Evolutionary conservation across 2,113 vertebrate genomes (phyloP), one percentile per base, ranked within the genome.

Genomic region (Tetraodon nigroviridis): DNA sequence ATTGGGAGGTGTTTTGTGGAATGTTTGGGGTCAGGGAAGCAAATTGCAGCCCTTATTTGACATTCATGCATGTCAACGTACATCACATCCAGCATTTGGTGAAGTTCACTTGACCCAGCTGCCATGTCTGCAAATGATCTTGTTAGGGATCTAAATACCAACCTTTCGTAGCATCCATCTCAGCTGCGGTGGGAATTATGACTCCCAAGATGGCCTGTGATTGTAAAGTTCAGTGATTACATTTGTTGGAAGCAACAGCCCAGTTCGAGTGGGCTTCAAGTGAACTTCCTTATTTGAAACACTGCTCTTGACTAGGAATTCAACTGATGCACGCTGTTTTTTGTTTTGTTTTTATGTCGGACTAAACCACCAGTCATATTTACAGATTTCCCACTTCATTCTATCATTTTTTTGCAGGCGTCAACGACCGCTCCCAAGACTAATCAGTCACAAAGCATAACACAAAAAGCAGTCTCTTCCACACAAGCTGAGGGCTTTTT

Each of bases 381-480:
- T 62, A 53, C 74, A 77, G 55, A 55, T 69, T 75, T 61, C 18
- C 82, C 59, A 76, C 27, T 72, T 56, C 79, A 84, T 79, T 80
- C 50, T 80, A 86, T 78, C 58, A 87, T 86, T 77, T 86, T 27
- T 71, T 79, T 80, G 42, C 86, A 91, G 90, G 77, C 86, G 41
- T 72, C 84, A 64, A 24, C 80, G 64, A 18, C 73, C 70, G 73
- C 84, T 58, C 73, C 63, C 71, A 70, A 60, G 77, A 73, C 29
- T 75, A 71, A 83, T 73, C 45, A 80, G 76, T 80, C 75, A 76
- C 77, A 86, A 67, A 51, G 76, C 55, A 67, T 73, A 75, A 27
- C 82, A 67, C 52, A 73, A 60, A 51, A 37, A 41, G 50, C 47
- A 69, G 6, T 61, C 61, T 3, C 65, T 64, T 71, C 74, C 59